Evolutionary conservation across 2,113 vertebrate genomes (phyloP), one percentile per base, ranked within the genome.

Genomic region (Paradoxurus hermaphroditus): DNA sequence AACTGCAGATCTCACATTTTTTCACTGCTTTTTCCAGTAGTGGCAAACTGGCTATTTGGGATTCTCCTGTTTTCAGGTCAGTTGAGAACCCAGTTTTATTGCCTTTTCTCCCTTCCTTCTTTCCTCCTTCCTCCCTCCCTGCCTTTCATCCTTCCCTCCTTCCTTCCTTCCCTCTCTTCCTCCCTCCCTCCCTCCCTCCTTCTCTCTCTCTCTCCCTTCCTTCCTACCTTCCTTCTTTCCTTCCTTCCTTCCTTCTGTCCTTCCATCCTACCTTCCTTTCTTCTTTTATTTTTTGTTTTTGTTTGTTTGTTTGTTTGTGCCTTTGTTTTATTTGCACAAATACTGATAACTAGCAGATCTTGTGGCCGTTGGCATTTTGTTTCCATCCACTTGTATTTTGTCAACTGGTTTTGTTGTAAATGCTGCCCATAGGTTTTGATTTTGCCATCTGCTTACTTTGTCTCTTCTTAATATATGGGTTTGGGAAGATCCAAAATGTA

Each of bases 181-280:
- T 56, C 2, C 53, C 51, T 51, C 46, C 7, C 46, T 46, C 46
- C 46, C 46, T 46, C 46, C 46, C 46, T 46, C 46, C 46, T 10
- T 46, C 14, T 14, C 14, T 53, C 1, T 16, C 51, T 53, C 5
- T 5, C 51, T 53, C 14, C 51, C 51, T 16, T 18, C 15, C 16
- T 53, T 5, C 51, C 51, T 53, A 5, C 51, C 51, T 5, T 53
- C 16, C 15, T 16, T 53, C 16, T 4, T 10, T 46, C 8, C 46
- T 12, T 49, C 0, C 49, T 13, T 49, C 11, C 49, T 13, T 49
- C 0, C 49, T 3, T 49, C 0, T 13, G 10, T 49, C 2, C 46
- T 12, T 16, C 1, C 53, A 1, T 8, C 56, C 7, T 56, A 3
- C 56, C 56, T 59, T 23, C 56, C 56, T 53, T 53, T 56, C 27